Conservation (phyloP, 2,888 invertebrate genomes). For the Erynnis tages region DNA sequence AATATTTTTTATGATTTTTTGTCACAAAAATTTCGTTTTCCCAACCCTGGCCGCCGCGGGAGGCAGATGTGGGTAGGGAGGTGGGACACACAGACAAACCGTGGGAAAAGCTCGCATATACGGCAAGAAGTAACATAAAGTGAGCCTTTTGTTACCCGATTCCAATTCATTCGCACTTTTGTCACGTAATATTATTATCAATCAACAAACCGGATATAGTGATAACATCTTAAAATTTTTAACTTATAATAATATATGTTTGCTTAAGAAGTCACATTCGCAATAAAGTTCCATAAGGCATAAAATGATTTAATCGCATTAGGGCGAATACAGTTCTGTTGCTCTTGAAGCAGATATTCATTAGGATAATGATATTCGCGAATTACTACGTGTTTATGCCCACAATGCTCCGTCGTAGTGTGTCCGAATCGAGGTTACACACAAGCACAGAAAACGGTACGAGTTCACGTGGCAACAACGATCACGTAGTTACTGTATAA, state of each 20-base stretch:
- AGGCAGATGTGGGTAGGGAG: slow-evolving; percentile 44
- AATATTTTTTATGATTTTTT: background rate
- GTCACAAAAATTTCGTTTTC: slow-evolving; percentile 14
- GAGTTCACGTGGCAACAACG: slow-evolving; percentile 76
- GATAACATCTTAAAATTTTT: background rate
- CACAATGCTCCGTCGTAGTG: slow-evolving; percentile 69
- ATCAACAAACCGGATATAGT: background rate
- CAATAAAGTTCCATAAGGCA: background rate
- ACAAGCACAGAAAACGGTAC: slow-evolving; percentile 60
- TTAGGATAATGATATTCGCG: slow-evolving; percentile 78
- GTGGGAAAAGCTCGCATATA: slow-evolving; percentile 73
- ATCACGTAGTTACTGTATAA: slow-evolving; percentile 62
- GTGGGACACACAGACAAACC: slow-evolving; percentile 59
- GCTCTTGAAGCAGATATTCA: slow-evolving; percentile 57
- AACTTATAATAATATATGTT: background rate
- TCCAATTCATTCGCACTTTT: slow-evolving; percentile 61
- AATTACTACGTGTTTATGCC: slow-evolving; percentile 76
- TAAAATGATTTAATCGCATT: slow-evolving; percentile 51
- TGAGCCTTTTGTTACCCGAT: slow-evolving; percentile 31
- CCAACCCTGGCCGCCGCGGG: slow-evolving; percentile 39
- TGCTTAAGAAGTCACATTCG: background rate
- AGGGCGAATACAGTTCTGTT: slow-evolving; percentile 38
- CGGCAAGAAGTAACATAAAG: slow-evolving; percentile 56
- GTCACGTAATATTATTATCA: slow-evolving; percentile 36
- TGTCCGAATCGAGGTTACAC: slow-evolving; percentile 80